phyloP scores from a whole-genome alignment of 2,797 vertebrate genomes.

The Hoplostethus atlanticus region DNA sequence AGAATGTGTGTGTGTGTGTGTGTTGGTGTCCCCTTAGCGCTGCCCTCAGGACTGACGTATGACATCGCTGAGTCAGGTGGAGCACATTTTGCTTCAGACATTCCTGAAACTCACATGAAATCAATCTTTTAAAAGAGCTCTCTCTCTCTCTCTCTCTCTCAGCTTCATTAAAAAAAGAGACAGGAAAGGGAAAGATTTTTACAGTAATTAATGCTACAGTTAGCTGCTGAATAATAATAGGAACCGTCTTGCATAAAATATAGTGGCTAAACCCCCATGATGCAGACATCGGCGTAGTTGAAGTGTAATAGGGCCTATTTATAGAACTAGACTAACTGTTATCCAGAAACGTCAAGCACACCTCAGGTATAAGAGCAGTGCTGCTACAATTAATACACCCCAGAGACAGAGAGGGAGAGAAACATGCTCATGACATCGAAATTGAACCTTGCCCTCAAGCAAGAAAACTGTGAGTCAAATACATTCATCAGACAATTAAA shows the following conservation, averaged over 20 bases:
- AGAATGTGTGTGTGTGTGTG: slow-evolving; percentile 9
- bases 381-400: slow-evolving; percentile 32
- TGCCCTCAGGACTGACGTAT: slow-evolving; percentile 56
- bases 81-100: slow-evolving; percentile 86
- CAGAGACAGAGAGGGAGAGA: slow-evolving; percentile 24
- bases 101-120: slow-evolving; percentile 94
- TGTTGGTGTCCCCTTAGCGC: neutral
- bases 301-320: slow-evolving; percentile 94
- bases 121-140: slow-evolving; percentile 92
- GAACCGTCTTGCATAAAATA: slow-evolving; percentile 97
- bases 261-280: slow-evolving; percentile 94
- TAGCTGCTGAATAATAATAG: slow-evolving; percentile 99
- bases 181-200: slow-evolving; percentile 91
- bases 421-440: slow-evolving; percentile 42
- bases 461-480: slow-evolving; percentile 68
- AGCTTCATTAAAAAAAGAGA: slow-evolving; percentile 88
- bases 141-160: slow-evolving; percentile 63
- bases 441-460: slow-evolving; percentile 68
- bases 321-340: slow-evolving; percentile 76
- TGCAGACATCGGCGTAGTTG: slow-evolving; percentile 94
- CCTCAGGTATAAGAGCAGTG: slow-evolving; percentile 50
- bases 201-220: slow-evolving; percentile 98
- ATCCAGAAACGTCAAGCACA: slow-evolving; percentile 64
- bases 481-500: slow-evolving; percentile 68
- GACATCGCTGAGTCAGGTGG: slow-evolving; percentile 85